phyloP scores from a whole-genome alignment of 2,888 invertebrate species.

The Parascotia fuliginaria region DNA sequence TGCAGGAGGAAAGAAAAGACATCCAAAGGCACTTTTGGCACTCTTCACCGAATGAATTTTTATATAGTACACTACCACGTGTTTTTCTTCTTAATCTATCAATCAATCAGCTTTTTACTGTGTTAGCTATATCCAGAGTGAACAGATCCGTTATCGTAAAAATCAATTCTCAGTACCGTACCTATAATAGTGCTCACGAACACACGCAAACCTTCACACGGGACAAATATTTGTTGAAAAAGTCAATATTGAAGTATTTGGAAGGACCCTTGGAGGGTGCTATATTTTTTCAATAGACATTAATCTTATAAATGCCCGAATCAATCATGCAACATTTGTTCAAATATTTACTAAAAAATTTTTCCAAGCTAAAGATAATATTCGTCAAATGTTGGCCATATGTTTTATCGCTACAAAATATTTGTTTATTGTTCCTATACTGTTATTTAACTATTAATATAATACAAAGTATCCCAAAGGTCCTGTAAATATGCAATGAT shows the following conservation, averaged over 20 bases:
- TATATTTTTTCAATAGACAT: constrained; percentile 1
- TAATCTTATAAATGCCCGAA: constrained; percentile 2
- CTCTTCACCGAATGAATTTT: too few species aligned
- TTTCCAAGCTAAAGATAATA: constrained; percentile 18
- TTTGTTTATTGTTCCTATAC: constrained; percentile 31
- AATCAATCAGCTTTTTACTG: too few species aligned
- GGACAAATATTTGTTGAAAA: not conserved
- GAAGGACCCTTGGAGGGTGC: not conserved
- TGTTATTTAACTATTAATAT: constrained; percentile 17
- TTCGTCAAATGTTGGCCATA: constrained; percentile 36
- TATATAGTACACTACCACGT: too few species aligned
- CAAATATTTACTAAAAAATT: constrained; percentile 28
- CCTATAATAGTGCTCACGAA: not conserved
- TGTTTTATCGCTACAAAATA: constrained; percentile 26
- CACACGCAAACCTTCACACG: not conserved
- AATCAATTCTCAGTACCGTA: not conserved
- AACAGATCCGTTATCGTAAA: not conserved
- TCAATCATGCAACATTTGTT: constrained; percentile 26
- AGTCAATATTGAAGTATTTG: not conserved
- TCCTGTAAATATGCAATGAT: constrained; percentile 20
- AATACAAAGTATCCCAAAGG: constrained; percentile 12
- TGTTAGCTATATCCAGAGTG: too few species aligned
- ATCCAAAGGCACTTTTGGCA: too few species aligned
- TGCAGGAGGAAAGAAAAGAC: too few species aligned
- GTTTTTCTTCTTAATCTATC: too few species aligned